Evolutionary conservation across 2,113 vertebrate genomes (phyloP).

Genomic region (Sminthopsis crassicaudata): DNA sequence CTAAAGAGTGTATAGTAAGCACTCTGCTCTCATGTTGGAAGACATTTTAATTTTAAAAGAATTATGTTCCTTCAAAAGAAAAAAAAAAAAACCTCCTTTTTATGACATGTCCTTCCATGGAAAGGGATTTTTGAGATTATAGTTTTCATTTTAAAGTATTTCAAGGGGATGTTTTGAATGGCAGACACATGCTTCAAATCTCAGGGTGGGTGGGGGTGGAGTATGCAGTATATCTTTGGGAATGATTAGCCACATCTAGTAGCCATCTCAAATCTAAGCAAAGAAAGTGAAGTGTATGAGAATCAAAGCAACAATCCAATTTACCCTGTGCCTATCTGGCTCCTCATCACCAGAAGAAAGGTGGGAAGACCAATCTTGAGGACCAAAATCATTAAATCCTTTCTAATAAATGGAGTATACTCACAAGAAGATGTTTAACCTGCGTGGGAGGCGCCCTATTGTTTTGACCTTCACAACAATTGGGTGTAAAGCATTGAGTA

Average conservation of each 20-base stretch:
- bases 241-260: background rate
- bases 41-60: conserved; percentile 20
- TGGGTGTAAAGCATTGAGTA: conserved; percentile 75
- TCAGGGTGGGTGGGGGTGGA: background rate
- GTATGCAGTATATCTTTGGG: background rate
- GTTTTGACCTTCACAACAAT: conserved; percentile 74
- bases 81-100: background rate
- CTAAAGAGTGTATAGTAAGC: background rate
- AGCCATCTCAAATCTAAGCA: background rate
- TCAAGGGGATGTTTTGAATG: background rate
- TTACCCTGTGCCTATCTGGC: background rate
- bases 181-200: background rate
- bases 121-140: background rate
- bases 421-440: conserved; percentile 71
- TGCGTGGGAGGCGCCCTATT: conserved; percentile 65
- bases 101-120: background rate
- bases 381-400: background rate
- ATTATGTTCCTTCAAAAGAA: background rate
- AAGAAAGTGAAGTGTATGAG: background rate
- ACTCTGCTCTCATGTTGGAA: background rate
- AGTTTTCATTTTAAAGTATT: background rate
- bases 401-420: conserved; percentile 15
- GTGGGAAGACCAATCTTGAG: background rate
- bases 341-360: background rate
- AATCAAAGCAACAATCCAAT: accelerated